These are phyloP conservation scores for Eciton burchellii DNA, from an alignment of 1,140 invertebrate genomes.

Conservation along the genomic window DNA sequence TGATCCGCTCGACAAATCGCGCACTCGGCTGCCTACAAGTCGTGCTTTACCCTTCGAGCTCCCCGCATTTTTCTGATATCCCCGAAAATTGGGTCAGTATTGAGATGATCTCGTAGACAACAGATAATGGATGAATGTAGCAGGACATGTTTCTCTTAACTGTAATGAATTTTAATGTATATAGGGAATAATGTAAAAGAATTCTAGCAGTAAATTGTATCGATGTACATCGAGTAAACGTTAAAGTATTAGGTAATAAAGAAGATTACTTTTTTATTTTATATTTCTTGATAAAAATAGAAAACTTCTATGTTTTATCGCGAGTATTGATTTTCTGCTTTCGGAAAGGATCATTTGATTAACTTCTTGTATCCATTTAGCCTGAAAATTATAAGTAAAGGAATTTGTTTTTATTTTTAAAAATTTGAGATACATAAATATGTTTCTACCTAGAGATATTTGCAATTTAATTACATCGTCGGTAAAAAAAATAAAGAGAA, in stretches of 20 bases:
- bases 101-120: not conserved
- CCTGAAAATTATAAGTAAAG: not conserved
- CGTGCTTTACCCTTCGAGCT: not conserved
- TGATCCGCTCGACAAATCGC: constrained; percentile 36
- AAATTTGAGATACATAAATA: too few species aligned
- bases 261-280: too few species aligned
- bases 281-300: too few species aligned
- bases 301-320: too few species aligned
- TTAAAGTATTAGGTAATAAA: too few species aligned
- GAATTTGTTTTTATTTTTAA: not conserved
- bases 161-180: not conserved
- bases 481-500: not conserved
- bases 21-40: constrained; percentile 36
- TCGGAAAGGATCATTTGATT: not conserved
- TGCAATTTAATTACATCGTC: not conserved
- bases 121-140: not conserved
- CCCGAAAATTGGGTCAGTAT: not conserved
- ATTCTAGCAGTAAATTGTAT: too few species aligned
- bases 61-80: not conserved
- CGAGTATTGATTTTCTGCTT: too few species aligned
- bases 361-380: not conserved
- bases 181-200: too few species aligned
- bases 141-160: not conserved
- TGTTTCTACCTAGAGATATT: not conserved
- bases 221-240: too few species aligned